phyloP scores from a whole-genome alignment of 2,888 invertebrate species.

The Emmelina monodactyla region DNA sequence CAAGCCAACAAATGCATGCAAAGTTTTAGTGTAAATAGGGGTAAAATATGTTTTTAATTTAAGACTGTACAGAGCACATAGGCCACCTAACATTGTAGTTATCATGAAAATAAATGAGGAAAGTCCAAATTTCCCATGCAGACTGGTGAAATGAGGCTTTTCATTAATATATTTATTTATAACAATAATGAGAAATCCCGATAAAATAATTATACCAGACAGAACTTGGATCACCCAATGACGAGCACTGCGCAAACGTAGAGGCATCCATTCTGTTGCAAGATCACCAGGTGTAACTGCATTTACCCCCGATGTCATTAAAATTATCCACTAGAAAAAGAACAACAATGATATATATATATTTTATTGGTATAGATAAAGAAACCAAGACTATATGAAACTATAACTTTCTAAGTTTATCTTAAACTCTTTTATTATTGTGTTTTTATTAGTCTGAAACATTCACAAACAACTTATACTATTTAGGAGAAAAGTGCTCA shows the following conservation, averaged over 20 bases:
- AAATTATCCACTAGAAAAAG: slow-evolving; percentile 48
- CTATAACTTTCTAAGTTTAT: neutral
- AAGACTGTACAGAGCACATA: slow-evolving; percentile 49
- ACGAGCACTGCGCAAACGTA: slow-evolving; percentile 49
- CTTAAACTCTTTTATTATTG: neutral
- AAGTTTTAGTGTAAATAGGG: slow-evolving; percentile 50
- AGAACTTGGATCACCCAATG: slow-evolving; percentile 55
- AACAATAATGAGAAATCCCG: slow-evolving; percentile 48
- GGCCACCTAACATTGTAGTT: slow-evolving; percentile 47
- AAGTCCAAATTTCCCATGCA: slow-evolving; percentile 55
- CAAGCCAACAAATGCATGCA: slow-evolving; percentile 48
- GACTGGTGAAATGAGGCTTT: slow-evolving; percentile 38
- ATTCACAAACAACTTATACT: neutral
- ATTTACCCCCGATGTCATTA: slow-evolving; percentile 57
- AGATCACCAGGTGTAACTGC: slow-evolving; percentile 54
- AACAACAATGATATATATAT: slow-evolving; percentile 8
- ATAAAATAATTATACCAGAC: slow-evolving; percentile 28
- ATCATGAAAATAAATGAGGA: slow-evolving; percentile 42
- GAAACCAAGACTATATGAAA: neutral
- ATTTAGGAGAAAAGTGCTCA: too few species aligned
- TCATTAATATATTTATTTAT: slow-evolving; percentile 42
- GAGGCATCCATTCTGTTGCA: slow-evolving; percentile 62
- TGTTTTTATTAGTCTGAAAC: neutral
- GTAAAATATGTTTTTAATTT: slow-evolving; percentile 50
- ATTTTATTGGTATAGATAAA: neutral